A percentile compares a stretch with the other conserved stretches of the same genome.
Conservation (phyloP, 2,113 vertebrate species). For the Cynopterus brachyotis region DNA sequence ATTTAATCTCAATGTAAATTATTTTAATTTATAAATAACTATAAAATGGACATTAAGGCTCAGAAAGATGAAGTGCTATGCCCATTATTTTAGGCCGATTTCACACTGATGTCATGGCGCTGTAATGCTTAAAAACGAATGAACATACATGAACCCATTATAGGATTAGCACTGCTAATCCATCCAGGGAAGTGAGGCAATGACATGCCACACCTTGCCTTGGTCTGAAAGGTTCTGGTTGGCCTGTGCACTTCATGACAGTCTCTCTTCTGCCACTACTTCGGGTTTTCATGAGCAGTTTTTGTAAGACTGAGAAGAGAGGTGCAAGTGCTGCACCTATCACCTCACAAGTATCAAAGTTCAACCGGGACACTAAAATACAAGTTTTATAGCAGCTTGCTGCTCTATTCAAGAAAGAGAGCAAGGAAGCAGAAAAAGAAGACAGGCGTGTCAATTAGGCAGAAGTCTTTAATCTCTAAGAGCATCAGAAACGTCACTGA, state of each 20-base stretch:
- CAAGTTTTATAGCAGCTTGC: neutral
- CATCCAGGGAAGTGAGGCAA: neutral
- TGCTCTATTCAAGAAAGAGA: neutral
- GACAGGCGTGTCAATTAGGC: neutral
- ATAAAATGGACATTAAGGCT: neutral
- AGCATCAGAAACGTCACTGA: neutral
- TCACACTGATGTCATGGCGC: neutral
- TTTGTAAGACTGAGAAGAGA: neutral
- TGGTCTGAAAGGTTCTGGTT: neutral
- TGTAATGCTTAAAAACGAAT: neutral
- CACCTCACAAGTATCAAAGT: neutral
- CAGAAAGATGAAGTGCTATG: neutral
- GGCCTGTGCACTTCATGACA: neutral
- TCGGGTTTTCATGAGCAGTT: neutral
- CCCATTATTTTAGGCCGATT: neutral
- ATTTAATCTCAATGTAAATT: neutral
- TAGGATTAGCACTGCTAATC: too few relatives aligned
- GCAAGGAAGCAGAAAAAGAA: neutral
- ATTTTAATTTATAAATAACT: neutral
- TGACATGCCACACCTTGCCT: accelerated
- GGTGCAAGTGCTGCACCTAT: neutral
- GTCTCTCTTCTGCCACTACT: neutral
- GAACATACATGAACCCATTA: neutral
- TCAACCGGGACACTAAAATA: neutral
- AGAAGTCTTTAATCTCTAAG: neutral